Base-by-base conservation (phyloP, 2,888 invertebrate genomes). In the Hesperia comma region DNA sequence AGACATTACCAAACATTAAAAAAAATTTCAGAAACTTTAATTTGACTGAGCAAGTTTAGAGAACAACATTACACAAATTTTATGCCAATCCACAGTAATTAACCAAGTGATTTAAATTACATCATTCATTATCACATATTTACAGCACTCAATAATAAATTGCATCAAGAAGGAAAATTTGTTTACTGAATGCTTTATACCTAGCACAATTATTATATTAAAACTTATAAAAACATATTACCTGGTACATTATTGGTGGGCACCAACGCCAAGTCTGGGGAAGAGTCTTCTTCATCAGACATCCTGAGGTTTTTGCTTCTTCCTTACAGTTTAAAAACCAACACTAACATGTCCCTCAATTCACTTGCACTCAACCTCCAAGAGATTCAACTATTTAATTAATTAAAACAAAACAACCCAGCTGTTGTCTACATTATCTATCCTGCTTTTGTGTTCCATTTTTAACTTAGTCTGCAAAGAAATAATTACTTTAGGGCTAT, bases 211-310 rank as follows among this genome's bases (percentile, higher is more conserved):
- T 12, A 54, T 5, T 32, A n/a, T 7, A 33, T 8, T 33, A 32
- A 15, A 33, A 15, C 8, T 33, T 33, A 15, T 10, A 26, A n/a
- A 15, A 41, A 41, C 56, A 49, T 74, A 77, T 82, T 75, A 93
- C 93, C 92, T 73, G 92, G 91, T 55, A 90, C 85, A 85, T 84
- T 92, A 69, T 88, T 91, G 61, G 82, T 88, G 40, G 92, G 89
- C 71, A 81, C 84, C 72, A 91, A 75, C 0, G 87, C 92, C 86
- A 85, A 79, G 64, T 92, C 93, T 6, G 91, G 86, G 19, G 92
- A 90, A 1, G 88, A 86, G 58, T 93, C 93, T 70, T 93, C 93
- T 62, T 93, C 93, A 58, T 93, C 93, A 53, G 93, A 92, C 93
- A 93, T 93, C 69, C 75, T 85, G 72, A 62, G 67, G 57, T 70